phyloP scores from a whole-genome alignment of 2,888 invertebrate species.

The Platycheirus rosarum region DNA sequence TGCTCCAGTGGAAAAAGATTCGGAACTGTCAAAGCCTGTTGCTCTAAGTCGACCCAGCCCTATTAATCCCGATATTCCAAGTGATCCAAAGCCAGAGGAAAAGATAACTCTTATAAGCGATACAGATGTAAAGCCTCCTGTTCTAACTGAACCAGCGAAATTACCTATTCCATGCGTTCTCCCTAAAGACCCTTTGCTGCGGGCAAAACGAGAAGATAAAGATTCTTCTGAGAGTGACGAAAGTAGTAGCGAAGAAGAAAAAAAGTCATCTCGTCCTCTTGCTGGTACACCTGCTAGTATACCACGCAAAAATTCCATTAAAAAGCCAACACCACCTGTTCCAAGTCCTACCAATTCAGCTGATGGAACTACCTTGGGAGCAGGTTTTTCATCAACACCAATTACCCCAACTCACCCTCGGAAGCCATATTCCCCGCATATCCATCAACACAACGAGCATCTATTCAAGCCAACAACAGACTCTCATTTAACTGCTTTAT shows the following conservation, averaged over 20 bases:
- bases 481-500: constrained; percentile 21
- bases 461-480: constrained; percentile 46
- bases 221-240: constrained; percentile 52
- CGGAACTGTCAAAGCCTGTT: constrained; percentile 5
- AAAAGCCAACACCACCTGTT: constrained; percentile 26
- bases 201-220: constrained; percentile 36
- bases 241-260: constrained; percentile 41
- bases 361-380: constrained; percentile 3
- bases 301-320: neutral
- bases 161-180: constrained; percentile 39
- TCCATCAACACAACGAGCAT: constrained; percentile 51
- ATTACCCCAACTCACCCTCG: constrained; percentile 15
- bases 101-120: constrained; percentile 75
- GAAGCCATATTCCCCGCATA: constrained; percentile 43
- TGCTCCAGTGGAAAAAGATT: constrained; percentile 75
- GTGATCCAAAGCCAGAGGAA: constrained; percentile 78
- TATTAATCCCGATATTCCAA: constrained; percentile 78
- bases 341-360: constrained; percentile 15
- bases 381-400: constrained; percentile 31
- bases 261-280: constrained; percentile 22
- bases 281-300: constrained; percentile 1
- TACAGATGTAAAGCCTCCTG: constrained; percentile 58
- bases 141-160: neutral
- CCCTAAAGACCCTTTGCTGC: neutral
- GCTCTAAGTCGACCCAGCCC: constrained; percentile 77